Base-by-base conservation (phyloP, 2,797 vertebrate species). In the Alfaro cultratus region DNA sequence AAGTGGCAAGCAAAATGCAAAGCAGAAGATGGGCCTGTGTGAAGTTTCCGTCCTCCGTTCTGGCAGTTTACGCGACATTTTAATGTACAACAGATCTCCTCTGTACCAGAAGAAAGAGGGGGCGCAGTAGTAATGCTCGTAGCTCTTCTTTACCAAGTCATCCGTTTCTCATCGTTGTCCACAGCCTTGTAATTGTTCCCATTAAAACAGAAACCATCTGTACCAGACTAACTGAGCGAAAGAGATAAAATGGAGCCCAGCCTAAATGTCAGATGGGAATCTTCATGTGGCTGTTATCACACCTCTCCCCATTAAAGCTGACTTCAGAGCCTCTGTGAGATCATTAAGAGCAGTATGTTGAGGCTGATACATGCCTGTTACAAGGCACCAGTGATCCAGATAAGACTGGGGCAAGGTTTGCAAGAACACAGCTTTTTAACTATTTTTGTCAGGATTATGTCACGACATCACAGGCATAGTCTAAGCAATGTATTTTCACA, bases 261-360 rank as follows among this genome's bases (percentile, higher is more conserved):
- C 80, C 75, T 82, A 83, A 87, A 85, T 92, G 87, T 90, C 86
- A 87, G 87, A 89, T 89, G 87, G 85, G 79, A 88, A 82, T 92
- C 85, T 88, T 86, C 75, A 89, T 86, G 82, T 78, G 78, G 87
- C 84, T 84, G 87, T 91, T 89, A 88, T 93, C 88, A 87, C 90
- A 93, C 91, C 85, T 91, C 79, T 89, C 72, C 85, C 89, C 85
- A 90, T 94, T 93, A 93, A 92, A 91, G 57, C 76, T 34, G 60
- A 88, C 86, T 87, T 86, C 78, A 80, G 85, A 85, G 79, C 62
- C 80, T 83, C 67, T 72, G 73, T 77, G 75, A 83, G 87, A 91
- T 92, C 91, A 90, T 90, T 91, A 92, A 86, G 87, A 80, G 78
- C 75, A 73, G 79, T 80, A 31, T 51, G 78, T 77, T 64, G 82